Conservation (phyloP, 2,797 vertebrate species). For the Scleropages formosus region DNA sequence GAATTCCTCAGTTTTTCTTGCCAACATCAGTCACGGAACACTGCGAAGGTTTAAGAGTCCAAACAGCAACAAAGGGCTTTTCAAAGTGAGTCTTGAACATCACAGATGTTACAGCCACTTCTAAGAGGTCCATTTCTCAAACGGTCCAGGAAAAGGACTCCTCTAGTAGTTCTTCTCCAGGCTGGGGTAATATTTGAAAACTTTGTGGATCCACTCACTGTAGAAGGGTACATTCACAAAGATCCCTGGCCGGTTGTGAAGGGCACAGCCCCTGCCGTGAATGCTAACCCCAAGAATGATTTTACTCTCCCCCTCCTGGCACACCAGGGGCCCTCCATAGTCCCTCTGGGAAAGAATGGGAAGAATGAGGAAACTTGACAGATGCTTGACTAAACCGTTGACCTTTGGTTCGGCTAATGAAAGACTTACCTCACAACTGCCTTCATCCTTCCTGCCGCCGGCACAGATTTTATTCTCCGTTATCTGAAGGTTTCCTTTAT, state of each 20-base stretch:
- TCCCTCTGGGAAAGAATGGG: constrained; percentile 79
- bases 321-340: constrained; percentile 93
- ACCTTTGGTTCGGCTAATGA: background rate
- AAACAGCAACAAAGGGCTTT: constrained; percentile 14
- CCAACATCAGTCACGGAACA: background rate
- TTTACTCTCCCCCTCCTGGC: constrained; percentile 84
- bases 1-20: background rate
- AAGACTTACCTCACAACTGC: constrained; percentile 87
- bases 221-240: constrained; percentile 93
- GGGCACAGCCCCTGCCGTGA: constrained; percentile 89
- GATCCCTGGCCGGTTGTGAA: constrained; percentile 86
- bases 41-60: background rate
- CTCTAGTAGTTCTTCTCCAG: constrained; percentile 55
- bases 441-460: constrained; percentile 81
- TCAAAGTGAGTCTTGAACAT: constrained; percentile 29
- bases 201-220: constrained; percentile 95
- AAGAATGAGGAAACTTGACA: background rate
- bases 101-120: constrained; percentile 25
- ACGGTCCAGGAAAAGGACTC: too few species aligned
- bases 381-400: too few species aligned
- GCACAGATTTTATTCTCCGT: constrained; percentile 90
- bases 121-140: background rate
- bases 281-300: constrained; percentile 91
- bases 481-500: constrained; percentile 79
- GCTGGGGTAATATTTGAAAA: constrained; percentile 70